phyloP scores from a whole-genome alignment of 2,888 invertebrate species.

The Spialia ferax region DNA sequence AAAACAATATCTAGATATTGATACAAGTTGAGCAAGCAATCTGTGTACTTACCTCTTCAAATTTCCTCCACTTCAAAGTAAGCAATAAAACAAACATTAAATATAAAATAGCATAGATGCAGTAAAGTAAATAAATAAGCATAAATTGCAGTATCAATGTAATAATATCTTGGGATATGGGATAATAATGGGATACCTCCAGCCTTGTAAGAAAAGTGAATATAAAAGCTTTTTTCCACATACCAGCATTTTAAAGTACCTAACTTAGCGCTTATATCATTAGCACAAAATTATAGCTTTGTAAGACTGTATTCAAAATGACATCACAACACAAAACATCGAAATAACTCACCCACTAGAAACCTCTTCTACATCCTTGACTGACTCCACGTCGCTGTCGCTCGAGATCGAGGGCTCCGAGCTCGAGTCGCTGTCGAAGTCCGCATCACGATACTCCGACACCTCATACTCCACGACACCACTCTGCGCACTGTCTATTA shows the following conservation, averaged over 20 bases:
- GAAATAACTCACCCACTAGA: conserved; percentile 68
- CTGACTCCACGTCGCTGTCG: conserved; percentile 77
- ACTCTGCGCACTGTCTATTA: conserved; percentile 76
- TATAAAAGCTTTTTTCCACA: too few relatives aligned
- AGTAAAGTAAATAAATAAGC: not conserved
- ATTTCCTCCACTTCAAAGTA: not conserved
- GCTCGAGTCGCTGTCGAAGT: conserved; percentile 66
- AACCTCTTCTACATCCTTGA: conserved; percentile 76
- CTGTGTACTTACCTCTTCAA: not conserved
- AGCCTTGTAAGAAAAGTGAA: too few relatives aligned
- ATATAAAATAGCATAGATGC: not conserved
- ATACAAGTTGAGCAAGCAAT: not conserved
- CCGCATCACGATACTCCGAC: conserved; percentile 74
- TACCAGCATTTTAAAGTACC: too few relatives aligned
- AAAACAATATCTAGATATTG: too few relatives aligned
- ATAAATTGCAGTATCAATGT: not conserved
- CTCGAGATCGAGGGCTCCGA: conserved; percentile 61
- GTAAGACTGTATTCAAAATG: too few relatives aligned
- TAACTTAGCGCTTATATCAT: too few relatives aligned
- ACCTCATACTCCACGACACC: conserved; percentile 79
- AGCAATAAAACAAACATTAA: conserved; percentile 14
- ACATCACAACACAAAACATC: not conserved
- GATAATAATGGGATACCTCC: too few relatives aligned
- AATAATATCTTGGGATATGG: too few relatives aligned
- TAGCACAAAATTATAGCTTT: too few relatives aligned